These are phyloP conservation scores for Dasyurus viverrinus DNA, from an alignment of 2,113 vertebrate genomes.

Conservation along the genomic window DNA sequence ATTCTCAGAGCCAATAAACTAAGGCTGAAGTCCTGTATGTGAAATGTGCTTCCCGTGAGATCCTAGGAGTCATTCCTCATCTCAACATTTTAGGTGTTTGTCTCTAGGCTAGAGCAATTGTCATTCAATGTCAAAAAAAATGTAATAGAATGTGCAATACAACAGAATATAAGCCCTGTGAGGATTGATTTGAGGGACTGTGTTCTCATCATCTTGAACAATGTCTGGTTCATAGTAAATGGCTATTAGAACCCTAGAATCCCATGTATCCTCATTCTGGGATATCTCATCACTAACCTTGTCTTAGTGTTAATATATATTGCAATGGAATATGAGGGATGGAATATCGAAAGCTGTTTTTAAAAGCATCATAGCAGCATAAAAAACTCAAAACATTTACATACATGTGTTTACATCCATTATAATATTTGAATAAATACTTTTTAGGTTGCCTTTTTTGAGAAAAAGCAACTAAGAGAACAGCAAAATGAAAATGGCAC, in stretches of 20 bases:
- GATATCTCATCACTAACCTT: background rate
- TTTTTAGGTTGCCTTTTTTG: background rate
- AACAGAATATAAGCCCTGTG: background rate
- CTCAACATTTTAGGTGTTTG: background rate
- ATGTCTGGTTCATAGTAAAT: background rate
- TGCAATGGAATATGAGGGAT: background rate
- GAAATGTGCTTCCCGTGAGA: background rate
- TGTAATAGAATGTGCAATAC: background rate
- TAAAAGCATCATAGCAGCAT: background rate
- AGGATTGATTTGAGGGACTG: background rate
- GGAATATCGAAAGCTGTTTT: background rate
- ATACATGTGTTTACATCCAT: background rate
- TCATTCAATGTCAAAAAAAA: background rate
- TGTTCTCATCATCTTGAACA: background rate
- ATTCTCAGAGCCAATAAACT: background rate
- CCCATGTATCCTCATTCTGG: background rate
- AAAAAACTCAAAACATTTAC: background rate
- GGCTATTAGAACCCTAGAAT: background rate
- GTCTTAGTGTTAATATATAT: background rate
- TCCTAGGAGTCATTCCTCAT: background rate
- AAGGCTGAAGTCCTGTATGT: background rate
- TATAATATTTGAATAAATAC: background rate
- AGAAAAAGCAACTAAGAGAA: background rate
- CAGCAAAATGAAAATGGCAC: constrained; percentile 12
- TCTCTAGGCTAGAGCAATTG: background rate